Conservation (phyloP, 2,797 vertebrate species). For the Etheostoma perlongum region DNA sequence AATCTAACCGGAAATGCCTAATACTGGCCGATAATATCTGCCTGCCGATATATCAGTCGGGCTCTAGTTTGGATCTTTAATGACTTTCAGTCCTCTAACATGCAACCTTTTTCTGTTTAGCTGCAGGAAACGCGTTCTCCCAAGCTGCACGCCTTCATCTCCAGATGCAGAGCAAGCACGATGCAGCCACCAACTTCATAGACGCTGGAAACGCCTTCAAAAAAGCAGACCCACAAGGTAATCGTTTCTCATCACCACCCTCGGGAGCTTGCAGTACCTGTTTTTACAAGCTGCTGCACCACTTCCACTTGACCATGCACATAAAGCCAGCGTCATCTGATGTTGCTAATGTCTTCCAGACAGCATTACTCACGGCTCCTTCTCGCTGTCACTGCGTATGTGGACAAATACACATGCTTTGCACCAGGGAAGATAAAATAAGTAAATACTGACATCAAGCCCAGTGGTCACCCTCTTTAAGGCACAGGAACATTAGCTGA, state of each 20-base stretch:
- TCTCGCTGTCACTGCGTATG: background rate
- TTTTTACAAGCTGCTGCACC: conserved; percentile 6
- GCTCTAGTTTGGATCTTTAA: background rate
- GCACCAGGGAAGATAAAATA: background rate
- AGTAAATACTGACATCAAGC: conserved; percentile 1
- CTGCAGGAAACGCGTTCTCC: conserved; percentile 93
- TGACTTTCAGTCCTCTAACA: background rate
- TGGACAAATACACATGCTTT: background rate
- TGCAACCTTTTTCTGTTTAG: conserved; percentile 70
- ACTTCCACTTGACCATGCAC: background rate
- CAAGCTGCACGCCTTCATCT: conserved; percentile 92
- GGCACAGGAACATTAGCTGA: background rate
- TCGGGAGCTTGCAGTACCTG: background rate
- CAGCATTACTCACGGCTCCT: background rate
- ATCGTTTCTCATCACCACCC: background rate
- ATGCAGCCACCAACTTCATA: conserved; percentile 93
- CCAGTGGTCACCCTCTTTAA: background rate
- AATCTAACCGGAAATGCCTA: no score
- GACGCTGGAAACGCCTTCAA: conserved; percentile 96
- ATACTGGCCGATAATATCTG: no score
- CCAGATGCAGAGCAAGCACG: conserved; percentile 96
- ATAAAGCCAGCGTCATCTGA: background rate
- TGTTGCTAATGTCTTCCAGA: background rate
- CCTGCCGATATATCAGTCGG: no score
- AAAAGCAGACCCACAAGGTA: conserved; percentile 96